Evolutionary conservation across 2,888 invertebrate species (phyloP).

Genomic region (Drymonia ruficornis): DNA sequence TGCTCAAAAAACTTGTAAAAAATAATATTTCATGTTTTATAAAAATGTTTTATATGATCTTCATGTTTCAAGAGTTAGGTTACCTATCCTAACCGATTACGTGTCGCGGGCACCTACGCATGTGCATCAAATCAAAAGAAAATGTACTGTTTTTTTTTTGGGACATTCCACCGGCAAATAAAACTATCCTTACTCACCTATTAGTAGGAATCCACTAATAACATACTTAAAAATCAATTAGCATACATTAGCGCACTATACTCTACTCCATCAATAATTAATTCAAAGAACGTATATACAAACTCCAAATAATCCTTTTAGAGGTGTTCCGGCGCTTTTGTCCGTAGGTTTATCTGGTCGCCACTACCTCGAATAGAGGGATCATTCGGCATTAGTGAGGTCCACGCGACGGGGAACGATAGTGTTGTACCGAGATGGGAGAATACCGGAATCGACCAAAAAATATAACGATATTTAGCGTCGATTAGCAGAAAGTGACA

Average conservation of each 20-base stretch:
- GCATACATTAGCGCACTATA: not conserved
- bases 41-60: too few relatives aligned
- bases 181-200: too few relatives aligned
- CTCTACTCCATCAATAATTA: constrained; percentile 45
- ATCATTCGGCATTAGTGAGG: constrained; percentile 67
- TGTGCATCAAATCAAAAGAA: too few relatives aligned
- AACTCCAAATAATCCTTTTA: constrained; percentile 71
- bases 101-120: too few relatives aligned
- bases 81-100: too few relatives aligned
- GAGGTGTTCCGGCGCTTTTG: constrained; percentile 36
- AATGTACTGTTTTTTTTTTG: too few relatives aligned
- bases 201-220: too few relatives aligned
- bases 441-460: not conserved
- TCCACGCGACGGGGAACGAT: constrained; percentile 39
- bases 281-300: constrained; percentile 66
- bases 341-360: constrained; percentile 35
- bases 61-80: too few relatives aligned
- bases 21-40: too few relatives aligned
- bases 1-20: too few relatives aligned
- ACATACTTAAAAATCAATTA: not conserved
- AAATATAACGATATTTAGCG: not conserved
- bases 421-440: constrained; percentile 21
- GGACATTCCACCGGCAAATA: too few relatives aligned
- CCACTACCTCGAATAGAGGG: constrained; percentile 39
- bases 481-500: too few relatives aligned